Evolutionary conservation across 2,888 invertebrate genomes (phyloP).

Genomic region (Epinotia brunnichana): DNA sequence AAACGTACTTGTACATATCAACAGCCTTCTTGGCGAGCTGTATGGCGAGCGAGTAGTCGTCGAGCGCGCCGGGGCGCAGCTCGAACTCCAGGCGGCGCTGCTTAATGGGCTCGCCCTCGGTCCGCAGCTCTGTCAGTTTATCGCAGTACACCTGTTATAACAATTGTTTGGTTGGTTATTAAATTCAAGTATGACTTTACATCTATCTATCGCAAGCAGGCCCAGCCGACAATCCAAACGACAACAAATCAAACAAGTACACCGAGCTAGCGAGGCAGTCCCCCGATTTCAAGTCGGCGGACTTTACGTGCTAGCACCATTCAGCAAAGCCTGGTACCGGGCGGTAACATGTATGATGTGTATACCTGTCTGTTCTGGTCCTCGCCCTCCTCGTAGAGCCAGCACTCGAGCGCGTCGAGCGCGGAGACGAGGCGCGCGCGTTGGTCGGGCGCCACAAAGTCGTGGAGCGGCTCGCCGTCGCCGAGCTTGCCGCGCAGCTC

Average conservation of each 20-base stretch:
- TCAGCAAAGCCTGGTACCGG: no score
- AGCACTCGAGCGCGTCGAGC: conserved; percentile 4
- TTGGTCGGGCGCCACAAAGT: not conserved
- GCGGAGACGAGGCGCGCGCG: not conserved
- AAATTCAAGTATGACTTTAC: no score
- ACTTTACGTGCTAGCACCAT: no score
- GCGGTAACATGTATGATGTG: not conserved
- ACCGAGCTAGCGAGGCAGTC: no score
- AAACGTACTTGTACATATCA: conserved; percentile 86
- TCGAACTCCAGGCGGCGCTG: conserved; percentile 92
- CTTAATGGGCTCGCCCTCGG: conserved; percentile 95
- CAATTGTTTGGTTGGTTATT: not conserved
- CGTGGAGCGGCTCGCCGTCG: not conserved
- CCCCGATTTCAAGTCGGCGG: no score
- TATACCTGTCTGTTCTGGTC: conserved; percentile 6
- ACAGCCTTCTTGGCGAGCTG: conserved; percentile 92
- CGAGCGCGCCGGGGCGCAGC: conserved; percentile 90
- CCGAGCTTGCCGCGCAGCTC: not conserved
- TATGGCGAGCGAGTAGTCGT: conserved; percentile 90
- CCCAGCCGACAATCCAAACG: no score
- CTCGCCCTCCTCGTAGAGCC: conserved; percentile 8
- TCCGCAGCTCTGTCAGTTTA: conserved; percentile 85
- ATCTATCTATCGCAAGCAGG: no score
- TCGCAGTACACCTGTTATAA: conserved; percentile 83
- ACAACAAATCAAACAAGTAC: no score